Evolutionary conservation across 1,140 invertebrate species (phyloP), one percentile per base, ranked within the genome.

Genomic region (Battus philenor): DNA sequence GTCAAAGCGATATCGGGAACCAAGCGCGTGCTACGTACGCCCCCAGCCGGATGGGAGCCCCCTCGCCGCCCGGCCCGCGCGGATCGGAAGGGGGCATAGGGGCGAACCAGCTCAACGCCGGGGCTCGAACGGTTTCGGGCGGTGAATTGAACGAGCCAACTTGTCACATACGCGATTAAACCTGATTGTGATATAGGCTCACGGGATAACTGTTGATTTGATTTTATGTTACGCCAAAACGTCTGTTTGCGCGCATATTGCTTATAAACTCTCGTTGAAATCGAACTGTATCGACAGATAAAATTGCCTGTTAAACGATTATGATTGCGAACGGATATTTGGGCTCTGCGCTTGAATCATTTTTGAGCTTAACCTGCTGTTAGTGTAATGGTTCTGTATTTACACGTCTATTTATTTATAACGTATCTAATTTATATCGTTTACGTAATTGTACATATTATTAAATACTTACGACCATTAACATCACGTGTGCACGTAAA

Each of bases 1-100:
- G 85, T 89, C 88, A 89, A 76, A 85, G 78, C 83, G 87, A 87
- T 87, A 89, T 89, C 88, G 87, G 54, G 58, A 64, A 68, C 73
- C 60, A 36, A 36, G 67, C 54, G 63, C 66, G 69, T 62, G 70
- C 66, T 64, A 54, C 53, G 58, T 47, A 64, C 60, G 59, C 49
- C 45, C 67, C 60, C 60, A 11, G n/a, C n/a, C n/a, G n/a, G n/a
- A n/a, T n/a, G n/a, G n/a, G n/a, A n/a, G n/a, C 66, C 53, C 17
- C 60, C 58, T 7, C 39, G 7, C 32, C 54, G 45, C 61, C 36
- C 49, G 29, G 17, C 31, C 16, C 22, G 30, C 18, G 15, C 12
- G 5, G 12, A 24, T 11, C 4, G 30, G 34, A 44, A 17, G 26
- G 27, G 29, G 24, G 13, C 8, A 26, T 1, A 31, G 46, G 47